A percentile compares a stretch with the other conserved stretches of the same genome.
Evolutionary conservation across 2,113 vertebrate genomes (phyloP).

Genomic region (Xenopus borealis): DNA sequence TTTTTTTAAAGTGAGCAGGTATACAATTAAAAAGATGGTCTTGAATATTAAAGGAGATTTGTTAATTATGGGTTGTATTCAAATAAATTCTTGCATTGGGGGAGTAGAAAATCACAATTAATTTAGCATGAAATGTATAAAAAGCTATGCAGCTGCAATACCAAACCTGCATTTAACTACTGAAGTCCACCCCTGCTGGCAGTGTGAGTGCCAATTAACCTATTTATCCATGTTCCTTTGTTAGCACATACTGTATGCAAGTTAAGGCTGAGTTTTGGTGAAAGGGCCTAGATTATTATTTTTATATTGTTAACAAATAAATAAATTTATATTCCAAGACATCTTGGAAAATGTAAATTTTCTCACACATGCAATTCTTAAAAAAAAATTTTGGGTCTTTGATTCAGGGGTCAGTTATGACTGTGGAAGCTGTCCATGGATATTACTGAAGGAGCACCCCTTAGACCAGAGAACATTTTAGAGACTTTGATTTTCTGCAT

Average conservation of each 20-base stretch:
- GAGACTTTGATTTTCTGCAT: no score
- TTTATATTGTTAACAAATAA: no score
- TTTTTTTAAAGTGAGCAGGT: constrained; percentile 29
- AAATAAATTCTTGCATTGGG: constrained; percentile 42
- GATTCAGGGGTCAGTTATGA: no score
- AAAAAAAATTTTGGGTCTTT: no score
- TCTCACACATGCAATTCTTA: no score
- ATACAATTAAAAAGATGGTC: constrained; percentile 38
- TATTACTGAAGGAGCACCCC: no score
- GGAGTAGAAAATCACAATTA: constrained; percentile 43
- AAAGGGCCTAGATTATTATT: neutral
- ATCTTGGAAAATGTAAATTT: no score
- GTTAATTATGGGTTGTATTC: constrained; percentile 39
- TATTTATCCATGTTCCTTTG: constrained; percentile 22
- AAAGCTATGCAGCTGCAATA: constrained; percentile 33
- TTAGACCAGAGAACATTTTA: no score
- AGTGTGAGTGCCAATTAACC: constrained; percentile 25
- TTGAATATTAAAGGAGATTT: constrained; percentile 40
- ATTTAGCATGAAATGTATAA: constrained; percentile 42
- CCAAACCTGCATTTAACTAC: constrained; percentile 34
- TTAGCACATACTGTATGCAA: constrained; percentile 13
- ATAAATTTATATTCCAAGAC: no score
- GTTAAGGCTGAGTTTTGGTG: neutral
- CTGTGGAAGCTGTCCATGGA: no score
- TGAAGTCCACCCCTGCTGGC: constrained; percentile 13